These are phyloP conservation scores for Lepus americanus DNA, from an alignment of 2,113 vertebrate genomes.

Conservation along the genomic window DNA sequence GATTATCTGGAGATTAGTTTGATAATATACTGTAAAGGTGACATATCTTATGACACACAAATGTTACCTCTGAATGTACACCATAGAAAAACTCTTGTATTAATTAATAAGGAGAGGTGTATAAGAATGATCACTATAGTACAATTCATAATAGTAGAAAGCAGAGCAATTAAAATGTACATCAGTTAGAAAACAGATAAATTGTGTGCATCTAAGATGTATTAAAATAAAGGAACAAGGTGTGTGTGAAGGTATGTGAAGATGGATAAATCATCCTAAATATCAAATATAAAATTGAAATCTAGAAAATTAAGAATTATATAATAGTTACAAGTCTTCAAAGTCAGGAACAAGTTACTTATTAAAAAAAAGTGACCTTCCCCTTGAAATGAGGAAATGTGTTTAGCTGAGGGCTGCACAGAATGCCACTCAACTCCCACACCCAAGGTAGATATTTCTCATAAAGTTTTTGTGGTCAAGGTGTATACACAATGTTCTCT, in stretches of 20 bases:
- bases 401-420: background rate
- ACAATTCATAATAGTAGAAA: conserved; percentile 11
- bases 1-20: background rate
- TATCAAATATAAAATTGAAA: background rate
- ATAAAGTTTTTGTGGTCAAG: too few species aligned
- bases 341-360: background rate
- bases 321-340: background rate
- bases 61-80: background rate
- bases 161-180: background rate
- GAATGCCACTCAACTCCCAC: background rate
- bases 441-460: background rate
- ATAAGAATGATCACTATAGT: background rate
- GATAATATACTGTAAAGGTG: background rate
- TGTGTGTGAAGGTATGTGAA: background rate
- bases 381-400: background rate
- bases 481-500: too few species aligned
- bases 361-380: background rate
- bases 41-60: background rate
- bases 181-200: background rate
- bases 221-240: background rate
- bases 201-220: background rate
- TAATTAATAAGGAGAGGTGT: background rate
- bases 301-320: background rate
- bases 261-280: background rate
- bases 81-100: background rate